Conservation (phyloP, 2,797 vertebrate species). For the Anguilla pacifica region DNA sequence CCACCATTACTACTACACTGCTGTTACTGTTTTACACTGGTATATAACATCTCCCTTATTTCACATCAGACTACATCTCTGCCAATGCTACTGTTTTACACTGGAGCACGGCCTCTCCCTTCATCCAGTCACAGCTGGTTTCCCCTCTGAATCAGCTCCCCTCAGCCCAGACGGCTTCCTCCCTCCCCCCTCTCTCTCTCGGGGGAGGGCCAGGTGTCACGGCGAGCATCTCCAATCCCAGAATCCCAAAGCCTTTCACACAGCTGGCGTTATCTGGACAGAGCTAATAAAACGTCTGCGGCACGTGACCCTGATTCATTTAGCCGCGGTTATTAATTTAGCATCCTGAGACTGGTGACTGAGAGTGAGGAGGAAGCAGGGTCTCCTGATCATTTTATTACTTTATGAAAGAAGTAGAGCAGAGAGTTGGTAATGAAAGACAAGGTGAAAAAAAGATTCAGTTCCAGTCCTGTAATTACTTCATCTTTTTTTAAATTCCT, state of each 20-base stretch:
- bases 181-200: not conserved
- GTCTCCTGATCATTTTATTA: conserved; percentile 29
- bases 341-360: conserved; percentile 1
- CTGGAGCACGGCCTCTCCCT: not conserved
- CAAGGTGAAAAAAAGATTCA: not conserved
- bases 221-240: not conserved
- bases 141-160: not conserved
- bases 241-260: not conserved
- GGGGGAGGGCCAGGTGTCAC: not conserved
- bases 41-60: not conserved
- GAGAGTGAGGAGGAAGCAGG: conserved; percentile 23
- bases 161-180: not conserved
- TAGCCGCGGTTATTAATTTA: conserved; percentile 19
- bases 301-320: conserved; percentile 24
- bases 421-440: conserved; percentile 9
- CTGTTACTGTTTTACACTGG: not conserved
- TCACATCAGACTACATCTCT: not conserved
- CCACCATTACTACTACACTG: not conserved
- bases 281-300: conserved; percentile 30
- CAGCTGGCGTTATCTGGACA: conserved; percentile 15
- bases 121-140: not conserved
- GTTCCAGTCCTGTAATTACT: conserved; percentile 26
- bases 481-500: conserved; percentile 14
- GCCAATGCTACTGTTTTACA: not conserved
- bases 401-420: conserved; percentile 16